These are phyloP conservation scores for Grallaria varia DNA, from an alignment of 2,113 vertebrate genomes.

Conservation along the genomic window DNA sequence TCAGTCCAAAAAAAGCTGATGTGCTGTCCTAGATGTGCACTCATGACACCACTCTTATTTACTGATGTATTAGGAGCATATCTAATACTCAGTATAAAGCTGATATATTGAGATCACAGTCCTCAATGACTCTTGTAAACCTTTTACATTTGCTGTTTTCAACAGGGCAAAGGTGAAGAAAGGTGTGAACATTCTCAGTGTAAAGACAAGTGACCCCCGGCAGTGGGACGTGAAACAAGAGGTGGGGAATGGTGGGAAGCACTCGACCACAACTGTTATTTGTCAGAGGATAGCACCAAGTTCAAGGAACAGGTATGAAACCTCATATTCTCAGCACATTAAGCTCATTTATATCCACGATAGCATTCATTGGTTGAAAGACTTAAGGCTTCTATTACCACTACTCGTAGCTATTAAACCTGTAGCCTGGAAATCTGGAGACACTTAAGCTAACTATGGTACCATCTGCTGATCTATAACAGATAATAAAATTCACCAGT, in stretches of 20 bases:
- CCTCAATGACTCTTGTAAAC: background rate
- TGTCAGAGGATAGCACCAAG: slow-evolving; percentile 71
- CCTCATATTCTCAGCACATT: background rate
- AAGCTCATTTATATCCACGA: background rate
- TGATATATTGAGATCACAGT: background rate
- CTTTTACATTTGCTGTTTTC: background rate
- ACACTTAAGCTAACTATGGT: background rate
- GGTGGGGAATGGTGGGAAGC: slow-evolving; percentile 73
- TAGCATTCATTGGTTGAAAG: background rate
- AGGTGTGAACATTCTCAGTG: slow-evolving; percentile 73
- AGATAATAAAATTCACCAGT: background rate
- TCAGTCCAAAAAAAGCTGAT: background rate
- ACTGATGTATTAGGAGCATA: background rate
- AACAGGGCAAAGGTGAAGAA: slow-evolving; percentile 82
- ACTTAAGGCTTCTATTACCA: background rate
- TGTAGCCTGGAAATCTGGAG: slow-evolving; percentile 1
- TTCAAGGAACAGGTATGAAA: slow-evolving; percentile 70
- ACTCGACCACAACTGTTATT: slow-evolving; percentile 58
- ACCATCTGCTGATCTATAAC: slow-evolving; percentile 14
- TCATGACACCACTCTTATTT: background rate
- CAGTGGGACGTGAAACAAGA: slow-evolving; percentile 78
- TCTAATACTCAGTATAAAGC: background rate
- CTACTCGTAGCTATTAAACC: background rate
- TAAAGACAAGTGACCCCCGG: slow-evolving; percentile 62
- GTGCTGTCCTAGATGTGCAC: background rate